Conservation (phyloP, 2,797 vertebrate species). For the Chaetodon trifasciatus region DNA sequence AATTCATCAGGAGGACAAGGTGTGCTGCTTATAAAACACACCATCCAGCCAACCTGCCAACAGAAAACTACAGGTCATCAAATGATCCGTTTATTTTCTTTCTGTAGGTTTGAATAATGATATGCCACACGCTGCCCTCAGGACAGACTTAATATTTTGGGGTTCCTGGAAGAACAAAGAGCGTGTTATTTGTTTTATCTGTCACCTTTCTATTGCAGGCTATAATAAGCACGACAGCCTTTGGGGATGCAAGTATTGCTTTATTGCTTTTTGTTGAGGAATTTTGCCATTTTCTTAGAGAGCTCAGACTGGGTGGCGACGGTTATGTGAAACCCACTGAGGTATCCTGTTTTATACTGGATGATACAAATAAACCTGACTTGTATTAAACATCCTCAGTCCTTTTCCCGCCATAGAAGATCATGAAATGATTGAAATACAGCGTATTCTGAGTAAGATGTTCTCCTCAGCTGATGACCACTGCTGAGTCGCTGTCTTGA, state of each 20-base stretch:
- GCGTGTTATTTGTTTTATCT: constrained; percentile 3
- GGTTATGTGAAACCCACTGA: neutral
- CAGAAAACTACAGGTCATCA: neutral
- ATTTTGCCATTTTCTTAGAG: neutral
- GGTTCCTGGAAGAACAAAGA: neutral
- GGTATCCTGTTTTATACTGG: no score
- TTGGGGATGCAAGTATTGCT: neutral
- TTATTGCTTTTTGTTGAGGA: neutral
- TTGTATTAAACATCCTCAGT: neutral
- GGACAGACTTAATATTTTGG: neutral
- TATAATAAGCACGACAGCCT: constrained; percentile 1
- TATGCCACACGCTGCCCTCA: neutral
- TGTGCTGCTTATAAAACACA: no score
- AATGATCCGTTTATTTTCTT: neutral
- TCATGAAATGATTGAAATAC: neutral
- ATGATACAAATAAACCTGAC: neutral
- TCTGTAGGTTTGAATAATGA: neutral
- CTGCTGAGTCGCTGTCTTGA: neutral
- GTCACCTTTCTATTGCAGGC: neutral
- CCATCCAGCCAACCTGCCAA: neutral
- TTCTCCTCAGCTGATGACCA: no score
- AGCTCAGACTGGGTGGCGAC: neutral
- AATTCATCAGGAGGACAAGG: no score
- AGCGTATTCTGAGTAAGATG: neutral
- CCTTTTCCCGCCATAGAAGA: neutral